Evolutionary conservation across 2,113 vertebrate genomes (phyloP), one percentile per base, ranked within the genome.

Genomic region (Ia io): DNA sequence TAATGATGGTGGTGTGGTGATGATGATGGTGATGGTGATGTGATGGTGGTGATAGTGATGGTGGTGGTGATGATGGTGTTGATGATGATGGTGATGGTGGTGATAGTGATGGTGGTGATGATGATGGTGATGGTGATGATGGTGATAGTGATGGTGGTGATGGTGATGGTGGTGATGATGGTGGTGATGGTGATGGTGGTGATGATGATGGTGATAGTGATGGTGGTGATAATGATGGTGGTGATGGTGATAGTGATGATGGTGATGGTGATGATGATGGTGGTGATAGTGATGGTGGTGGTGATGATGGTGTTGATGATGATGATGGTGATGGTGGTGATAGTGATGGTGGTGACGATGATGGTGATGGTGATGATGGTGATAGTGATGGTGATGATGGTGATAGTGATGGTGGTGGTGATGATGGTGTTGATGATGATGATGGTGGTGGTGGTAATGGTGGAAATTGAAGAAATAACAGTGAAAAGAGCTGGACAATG

Each of bases 301-400:
- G 2, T 17, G 35, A 1, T 22, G 17, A 1, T 16, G 83, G 0
- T 37, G 47, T 0, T 53, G 63, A 1, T 84, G 17, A 0, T 53
- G n/a, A 4, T 17, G 14, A n/a, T n/a, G n/a, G 1, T 61, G 35
- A 0, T 28, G 40, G 2, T 59, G 78, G 1, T 35, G 18, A 1
- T 10, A 30, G 1, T 53, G 3, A 18, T 47, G 73, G 1, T 76
- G 14, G 6, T 76, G 42, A 0, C 12, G n/a, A 1, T 61, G 37
- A 1, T 61, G 0, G 0, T 23, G 10, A 2, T 44, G 77, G 9
- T 12, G 25, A 1, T 22, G 32, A 3, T 10, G 25, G 3, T 20
- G 23, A 1, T 8, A 42, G 0, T 51, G 61, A 0, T 49, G 23
- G 0, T 51, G 32, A 4, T 17, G 23, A 1, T 61, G 35, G 0